phyloP scores from a whole-genome alignment of 2,113 vertebrate species.

The Notothenia rossii region DNA sequence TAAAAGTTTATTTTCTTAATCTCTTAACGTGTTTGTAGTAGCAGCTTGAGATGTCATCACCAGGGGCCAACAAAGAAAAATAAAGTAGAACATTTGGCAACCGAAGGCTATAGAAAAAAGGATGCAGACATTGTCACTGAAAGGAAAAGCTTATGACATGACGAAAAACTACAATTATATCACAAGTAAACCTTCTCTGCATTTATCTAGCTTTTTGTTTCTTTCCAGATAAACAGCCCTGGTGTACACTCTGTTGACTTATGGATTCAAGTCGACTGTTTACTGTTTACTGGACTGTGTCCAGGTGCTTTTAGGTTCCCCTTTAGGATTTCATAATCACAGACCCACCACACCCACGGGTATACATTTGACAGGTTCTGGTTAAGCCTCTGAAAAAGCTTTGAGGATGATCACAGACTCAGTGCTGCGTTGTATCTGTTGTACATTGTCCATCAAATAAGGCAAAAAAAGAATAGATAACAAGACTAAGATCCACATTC shows the following conservation, averaged over 20 bases:
- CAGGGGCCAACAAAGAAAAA: conserved; percentile 33
- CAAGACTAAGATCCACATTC: not conserved
- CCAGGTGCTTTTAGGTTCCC: conserved; percentile 44
- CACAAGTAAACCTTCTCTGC: conserved; percentile 6
- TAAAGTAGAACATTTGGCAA: not conserved
- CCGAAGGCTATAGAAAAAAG: not conserved
- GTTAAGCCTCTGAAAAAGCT: conserved; percentile 51
- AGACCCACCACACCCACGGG: conserved; percentile 51
- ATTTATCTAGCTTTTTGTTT: not conserved
- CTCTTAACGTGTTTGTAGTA: not conserved
- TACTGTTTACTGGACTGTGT: conserved; percentile 35
- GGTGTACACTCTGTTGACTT: conserved; percentile 34
- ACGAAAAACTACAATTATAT: not conserved
- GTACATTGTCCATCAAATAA: not conserved
- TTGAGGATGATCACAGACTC: conserved; percentile 20
- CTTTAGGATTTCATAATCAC: conserved; percentile 23
- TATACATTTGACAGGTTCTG: conserved; percentile 47
- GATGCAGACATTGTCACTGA: not conserved
- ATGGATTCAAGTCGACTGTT: conserved; percentile 32
- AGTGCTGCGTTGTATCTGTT: conserved; percentile 31
- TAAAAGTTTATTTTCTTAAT: conserved; percentile 64
- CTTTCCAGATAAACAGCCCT: not conserved
- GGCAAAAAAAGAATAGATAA: not conserved
- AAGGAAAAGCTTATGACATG: conserved; percentile 1
- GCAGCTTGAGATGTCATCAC: conserved; percentile 15